Evolutionary conservation across 2,113 vertebrate species (phyloP).

Genomic region (Myanophis thanlyinensis): DNA sequence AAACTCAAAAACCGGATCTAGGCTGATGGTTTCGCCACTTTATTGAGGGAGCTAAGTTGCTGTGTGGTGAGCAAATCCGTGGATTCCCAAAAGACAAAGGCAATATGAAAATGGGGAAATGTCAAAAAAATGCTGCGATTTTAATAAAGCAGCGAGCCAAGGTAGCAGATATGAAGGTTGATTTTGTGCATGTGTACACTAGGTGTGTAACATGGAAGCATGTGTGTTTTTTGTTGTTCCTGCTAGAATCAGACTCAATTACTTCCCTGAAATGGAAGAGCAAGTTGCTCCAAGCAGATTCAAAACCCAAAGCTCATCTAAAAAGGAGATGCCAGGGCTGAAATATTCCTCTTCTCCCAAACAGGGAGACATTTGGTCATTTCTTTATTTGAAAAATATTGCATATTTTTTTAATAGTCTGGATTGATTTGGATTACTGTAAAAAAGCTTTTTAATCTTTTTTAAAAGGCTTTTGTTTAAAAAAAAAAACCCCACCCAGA

Average conservation of each 20-base stretch:
- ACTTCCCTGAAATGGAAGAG: not conserved
- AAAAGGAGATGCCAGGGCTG: not conserved
- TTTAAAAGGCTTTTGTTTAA: not conserved
- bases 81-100: not conserved
- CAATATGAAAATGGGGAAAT: not conserved
- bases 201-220: not conserved
- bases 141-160: not conserved
- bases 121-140: not conserved
- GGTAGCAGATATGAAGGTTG: not conserved
- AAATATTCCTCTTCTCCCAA: not conserved
- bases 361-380: not conserved
- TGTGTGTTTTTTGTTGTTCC: not conserved
- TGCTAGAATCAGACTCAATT: not conserved
- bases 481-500: not conserved
- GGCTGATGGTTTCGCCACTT: not conserved
- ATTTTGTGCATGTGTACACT: not conserved
- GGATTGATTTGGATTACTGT: not conserved
- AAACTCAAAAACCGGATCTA: slow-evolving; percentile 12
- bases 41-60: not conserved
- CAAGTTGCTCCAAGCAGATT: not conserved
- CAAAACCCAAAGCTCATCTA: not conserved
- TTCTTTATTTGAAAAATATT: not conserved
- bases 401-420: not conserved
- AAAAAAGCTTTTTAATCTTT: not conserved
- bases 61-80: not conserved